phyloP scores from a whole-genome alignment of 1,140 invertebrate genomes.

The Euura lappo region DNA sequence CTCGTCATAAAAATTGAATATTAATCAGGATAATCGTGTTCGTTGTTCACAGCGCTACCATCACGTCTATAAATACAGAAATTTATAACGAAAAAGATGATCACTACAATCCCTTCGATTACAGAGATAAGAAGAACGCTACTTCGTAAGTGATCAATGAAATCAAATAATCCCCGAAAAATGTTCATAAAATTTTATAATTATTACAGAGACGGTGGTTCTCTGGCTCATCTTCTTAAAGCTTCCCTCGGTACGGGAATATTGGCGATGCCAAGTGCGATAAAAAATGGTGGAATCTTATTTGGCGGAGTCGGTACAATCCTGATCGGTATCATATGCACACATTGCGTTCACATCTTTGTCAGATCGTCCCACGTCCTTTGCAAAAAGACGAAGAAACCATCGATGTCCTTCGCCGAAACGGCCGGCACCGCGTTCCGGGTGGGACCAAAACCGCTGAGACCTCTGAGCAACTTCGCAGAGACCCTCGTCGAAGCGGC shows the following conservation, averaged over 20 bases:
- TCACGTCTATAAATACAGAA: conserved; percentile 37
- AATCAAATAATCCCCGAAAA: too few relatives aligned
- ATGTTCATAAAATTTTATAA: neutral
- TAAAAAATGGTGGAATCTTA: conserved; percentile 79
- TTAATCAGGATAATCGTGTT: too few relatives aligned
- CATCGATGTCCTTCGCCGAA: conserved; percentile 77
- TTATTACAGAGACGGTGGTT: conserved; percentile 68
- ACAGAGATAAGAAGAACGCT: conserved; percentile 69
- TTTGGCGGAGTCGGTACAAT: conserved; percentile 75
- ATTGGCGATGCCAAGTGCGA: conserved; percentile 85
- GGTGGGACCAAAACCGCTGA: conserved; percentile 69
- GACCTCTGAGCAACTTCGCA: conserved; percentile 65
- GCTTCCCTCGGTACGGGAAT: conserved; percentile 87
- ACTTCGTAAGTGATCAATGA: conserved; percentile 64
- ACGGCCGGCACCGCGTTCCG: conserved; percentile 79
- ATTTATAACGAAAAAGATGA: conserved; percentile 56
- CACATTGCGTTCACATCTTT: conserved; percentile 80
- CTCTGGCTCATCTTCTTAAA: conserved; percentile 79
- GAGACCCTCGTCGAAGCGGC: conserved; percentile 71
- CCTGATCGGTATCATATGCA: conserved; percentile 75
- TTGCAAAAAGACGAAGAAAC: conserved; percentile 69
- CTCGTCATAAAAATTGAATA: too few relatives aligned
- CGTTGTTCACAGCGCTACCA: conserved; percentile 41
- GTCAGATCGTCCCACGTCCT: conserved; percentile 79
- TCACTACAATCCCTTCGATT: conserved; percentile 71